These are phyloP conservation scores for Sisor rabdophorus DNA, from an alignment of 2,113 vertebrate genomes.

Conservation along the genomic window DNA sequence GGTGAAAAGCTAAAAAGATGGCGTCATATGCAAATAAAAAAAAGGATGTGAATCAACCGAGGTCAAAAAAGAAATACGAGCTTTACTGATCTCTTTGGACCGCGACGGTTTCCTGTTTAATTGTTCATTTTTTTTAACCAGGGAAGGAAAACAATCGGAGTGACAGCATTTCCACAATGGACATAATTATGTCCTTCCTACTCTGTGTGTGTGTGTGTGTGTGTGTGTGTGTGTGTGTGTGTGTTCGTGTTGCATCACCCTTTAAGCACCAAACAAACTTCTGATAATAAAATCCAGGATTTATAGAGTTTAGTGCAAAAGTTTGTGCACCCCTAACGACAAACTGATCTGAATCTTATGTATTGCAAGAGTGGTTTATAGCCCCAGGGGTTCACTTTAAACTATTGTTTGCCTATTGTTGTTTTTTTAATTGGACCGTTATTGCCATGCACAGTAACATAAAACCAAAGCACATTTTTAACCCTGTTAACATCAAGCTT, in stretches of 20 bases:
- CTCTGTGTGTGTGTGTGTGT: constrained; percentile 22
- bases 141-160: constrained; percentile 49
- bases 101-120: constrained; percentile 45
- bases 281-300: neutral
- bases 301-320: neutral
- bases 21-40: constrained; percentile 48
- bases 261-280: neutral
- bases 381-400: neutral
- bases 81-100: constrained; percentile 23
- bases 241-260: neutral
- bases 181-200: constrained; percentile 51
- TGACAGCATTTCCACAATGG: constrained; percentile 62
- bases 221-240: constrained; percentile 25
- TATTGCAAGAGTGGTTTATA: neutral
- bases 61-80: constrained; percentile 47
- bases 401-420: neutral
- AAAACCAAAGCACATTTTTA: too few relatives aligned
- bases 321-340: neutral
- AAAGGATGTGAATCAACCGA: constrained; percentile 44
- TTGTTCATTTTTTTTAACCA: constrained; percentile 57
- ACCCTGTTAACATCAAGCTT: too few relatives aligned
- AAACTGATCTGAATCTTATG: neutral
- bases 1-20: constrained; percentile 19
- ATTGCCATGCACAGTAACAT: too few relatives aligned
- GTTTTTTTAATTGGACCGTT: too few relatives aligned